A percentile compares a stretch with the other conserved stretches of the same genome.
These are phyloP conservation scores for Thalassophryne amazonica DNA, from an alignment of 2,797 vertebrate species.

Conservation along the genomic window DNA sequence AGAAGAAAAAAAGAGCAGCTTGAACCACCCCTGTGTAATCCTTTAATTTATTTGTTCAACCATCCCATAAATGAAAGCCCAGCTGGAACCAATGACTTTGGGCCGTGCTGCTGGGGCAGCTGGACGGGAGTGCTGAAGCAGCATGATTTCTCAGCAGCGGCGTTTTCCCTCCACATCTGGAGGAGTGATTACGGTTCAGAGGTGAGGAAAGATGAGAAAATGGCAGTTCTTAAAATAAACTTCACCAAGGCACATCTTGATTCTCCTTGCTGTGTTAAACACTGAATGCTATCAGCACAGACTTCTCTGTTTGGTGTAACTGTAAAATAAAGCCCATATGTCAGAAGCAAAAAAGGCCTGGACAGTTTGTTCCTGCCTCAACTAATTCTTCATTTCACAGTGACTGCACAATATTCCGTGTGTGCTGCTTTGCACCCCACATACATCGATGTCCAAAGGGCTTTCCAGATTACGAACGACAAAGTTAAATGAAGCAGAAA, in stretches of 20 bases:
- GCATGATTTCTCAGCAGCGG: slow-evolving; percentile 82
- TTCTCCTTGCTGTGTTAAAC: slow-evolving; percentile 16
- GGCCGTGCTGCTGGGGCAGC: slow-evolving; percentile 85
- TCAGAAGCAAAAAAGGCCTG: slow-evolving; percentile 14
- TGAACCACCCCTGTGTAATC: slow-evolving; percentile 82
- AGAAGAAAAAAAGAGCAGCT: neutral
- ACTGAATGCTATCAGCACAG: slow-evolving; percentile 13
- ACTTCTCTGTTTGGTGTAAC: neutral
- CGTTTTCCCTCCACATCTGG: slow-evolving; percentile 92
- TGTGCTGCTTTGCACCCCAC: neutral
- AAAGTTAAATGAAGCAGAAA: no score
- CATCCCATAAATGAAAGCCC: slow-evolving; percentile 93
- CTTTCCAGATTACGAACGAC: no score
- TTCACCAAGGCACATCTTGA: slow-evolving; percentile 63
- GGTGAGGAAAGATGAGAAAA: slow-evolving; percentile 78
- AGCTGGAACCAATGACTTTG: slow-evolving; percentile 96
- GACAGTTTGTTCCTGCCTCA: neutral
- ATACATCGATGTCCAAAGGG: no score
- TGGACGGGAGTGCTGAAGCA: slow-evolving; percentile 94
- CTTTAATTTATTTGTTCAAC: slow-evolving; percentile 97
- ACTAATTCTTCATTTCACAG: neutral
- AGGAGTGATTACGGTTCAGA: slow-evolving; percentile 87
- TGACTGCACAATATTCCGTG: neutral
- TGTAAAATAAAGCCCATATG: slow-evolving; percentile 10
- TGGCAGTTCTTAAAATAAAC: slow-evolving; percentile 89